Base-by-base conservation (phyloP, 2,888 invertebrate species). In the Athetis lepigone region DNA sequence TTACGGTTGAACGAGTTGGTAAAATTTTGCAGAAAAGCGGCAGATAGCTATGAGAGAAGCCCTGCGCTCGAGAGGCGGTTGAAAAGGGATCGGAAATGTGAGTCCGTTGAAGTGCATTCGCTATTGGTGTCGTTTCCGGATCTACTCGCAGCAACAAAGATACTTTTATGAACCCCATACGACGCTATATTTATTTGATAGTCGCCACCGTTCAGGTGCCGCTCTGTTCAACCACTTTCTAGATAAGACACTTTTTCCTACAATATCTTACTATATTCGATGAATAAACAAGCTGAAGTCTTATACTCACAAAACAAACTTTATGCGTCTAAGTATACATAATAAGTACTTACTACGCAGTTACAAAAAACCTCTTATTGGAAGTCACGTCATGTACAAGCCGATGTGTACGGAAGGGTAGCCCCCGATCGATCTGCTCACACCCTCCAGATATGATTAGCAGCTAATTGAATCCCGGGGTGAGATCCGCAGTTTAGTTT, bases 361-460 rank as follows among this genome's bases (percentile, higher is more conserved):
- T 68, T 60, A 61, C 55, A 61, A 62, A 65, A 69, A 69, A 71
- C 25, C 56, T 56, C 23, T 59, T 62, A 67, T 78, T 78, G 36
- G n/a, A 36, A 80, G 71, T 70, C 72, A 64, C 52, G 52, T 73
- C 75, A 65, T 77, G 70, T 71, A 70, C 71, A 74, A 83, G 73
- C 77, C 73, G 80, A 85, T 88, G 86, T 86, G 85, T 82, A 83
- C 80, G 80, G 81, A 88, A 89, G 91, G 92, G 90, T 85, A 83
- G 79, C 74, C 73, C 77, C 68, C 86, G 84, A 93, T 94, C 93
- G 94, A 94, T 93, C 90, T 89, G 66, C 86, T 91, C 88, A 92
- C 93, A 90, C 94, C 94, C 94, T 93, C 91, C 87, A 94, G 91
- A 95, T 95, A 94, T 95, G 95, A 94, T 95, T 95, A 95, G 92